Base-by-base conservation (phyloP, 2,888 invertebrate genomes). In the Bombyx huttoni region DNA sequence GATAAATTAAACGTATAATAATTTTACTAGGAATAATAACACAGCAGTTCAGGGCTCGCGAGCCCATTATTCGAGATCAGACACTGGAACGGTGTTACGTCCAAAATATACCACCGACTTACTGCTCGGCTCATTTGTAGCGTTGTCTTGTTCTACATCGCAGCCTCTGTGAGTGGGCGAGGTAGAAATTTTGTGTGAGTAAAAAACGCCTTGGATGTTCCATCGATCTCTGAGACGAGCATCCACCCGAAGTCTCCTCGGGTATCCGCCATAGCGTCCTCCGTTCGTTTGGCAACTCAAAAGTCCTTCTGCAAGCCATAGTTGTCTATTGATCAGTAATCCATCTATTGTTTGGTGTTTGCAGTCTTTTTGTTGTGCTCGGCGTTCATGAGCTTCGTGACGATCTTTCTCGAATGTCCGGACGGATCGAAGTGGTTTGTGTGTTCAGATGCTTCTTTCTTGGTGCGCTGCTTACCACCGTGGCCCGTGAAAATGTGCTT, bases 381-480 rank as follows among this genome's bases (percentile, higher is more conserved):
- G 40, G 95, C 93, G 78, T 97, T 97, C 78, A 92, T 91, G 60
- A 96, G 78, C 83, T 97, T 97, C 54, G 94, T 94, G 45, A 94
- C 89, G 74, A 96, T 93, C 90, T 98, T 98, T 81, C 98, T 93
- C 51, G 96, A 95, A 91, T 98, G 97, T 63, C 98, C 98, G 72
- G 92, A 93, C 57, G 97, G 97, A 81, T 98, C 97, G 82, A 92
- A 92, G 82, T 96, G 96, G 84, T 98, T 97, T 47, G 96, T 96
- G 82, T 98, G 96, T 64, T 93, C 93, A 73, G 89, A 92, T 48
- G 93, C 96, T 86, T 98, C 98, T 78, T 94, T 94, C 90, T 98
- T 97, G 55, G 94, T 91, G 61, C 97, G 91, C 70, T 96, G 95
- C 78, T 98, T 97, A 57, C 98, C 98, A 74, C 96, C 94, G 85